These are phyloP conservation scores for Darevskia mixta DNA, from an alignment of 2,797 vertebrate genomes.

Conservation along the genomic window DNA sequence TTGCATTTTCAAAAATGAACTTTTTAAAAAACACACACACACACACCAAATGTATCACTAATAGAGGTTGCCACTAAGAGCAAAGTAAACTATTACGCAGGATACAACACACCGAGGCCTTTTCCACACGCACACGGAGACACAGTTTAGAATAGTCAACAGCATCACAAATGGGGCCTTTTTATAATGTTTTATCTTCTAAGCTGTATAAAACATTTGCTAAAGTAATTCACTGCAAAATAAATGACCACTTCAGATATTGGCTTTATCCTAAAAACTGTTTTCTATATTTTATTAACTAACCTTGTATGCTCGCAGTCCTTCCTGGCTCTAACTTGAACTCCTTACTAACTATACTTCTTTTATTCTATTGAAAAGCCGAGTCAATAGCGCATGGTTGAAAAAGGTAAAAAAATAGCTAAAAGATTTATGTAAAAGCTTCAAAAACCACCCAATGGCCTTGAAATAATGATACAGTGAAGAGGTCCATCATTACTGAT, in stretches of 20 bases:
- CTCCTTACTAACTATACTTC: constrained; percentile 66
- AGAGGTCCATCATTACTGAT: constrained; percentile 34
- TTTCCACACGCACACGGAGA: constrained; percentile 37
- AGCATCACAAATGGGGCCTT: constrained; percentile 52
- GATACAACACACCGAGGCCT: constrained; percentile 49
- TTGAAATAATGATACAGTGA: constrained; percentile 44
- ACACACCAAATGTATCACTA: background rate
- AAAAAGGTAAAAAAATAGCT: constrained; percentile 54
- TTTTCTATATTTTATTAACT: constrained; percentile 73
- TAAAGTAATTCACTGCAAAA: constrained; percentile 56
- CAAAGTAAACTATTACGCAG: constrained; percentile 53
- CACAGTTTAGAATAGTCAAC: constrained; percentile 20
- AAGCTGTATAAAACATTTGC: constrained; percentile 27
- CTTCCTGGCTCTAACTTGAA: constrained; percentile 79
- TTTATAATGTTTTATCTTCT: constrained; percentile 71
- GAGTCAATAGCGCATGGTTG: constrained; percentile 62
- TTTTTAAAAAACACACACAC: background rate
- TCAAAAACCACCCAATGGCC: constrained; percentile 42
- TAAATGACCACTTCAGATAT: constrained; percentile 63
- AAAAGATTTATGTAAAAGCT: constrained; percentile 59
- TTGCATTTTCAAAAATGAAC: constrained; percentile 49
- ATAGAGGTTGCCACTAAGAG: constrained; percentile 28
- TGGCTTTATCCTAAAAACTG: constrained; percentile 69
- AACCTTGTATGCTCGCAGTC: constrained; percentile 75
- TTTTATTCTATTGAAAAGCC: constrained; percentile 75